Evolutionary conservation across 2,888 invertebrate genomes (phyloP).

Genomic region (Adelognathus sp.): DNA sequence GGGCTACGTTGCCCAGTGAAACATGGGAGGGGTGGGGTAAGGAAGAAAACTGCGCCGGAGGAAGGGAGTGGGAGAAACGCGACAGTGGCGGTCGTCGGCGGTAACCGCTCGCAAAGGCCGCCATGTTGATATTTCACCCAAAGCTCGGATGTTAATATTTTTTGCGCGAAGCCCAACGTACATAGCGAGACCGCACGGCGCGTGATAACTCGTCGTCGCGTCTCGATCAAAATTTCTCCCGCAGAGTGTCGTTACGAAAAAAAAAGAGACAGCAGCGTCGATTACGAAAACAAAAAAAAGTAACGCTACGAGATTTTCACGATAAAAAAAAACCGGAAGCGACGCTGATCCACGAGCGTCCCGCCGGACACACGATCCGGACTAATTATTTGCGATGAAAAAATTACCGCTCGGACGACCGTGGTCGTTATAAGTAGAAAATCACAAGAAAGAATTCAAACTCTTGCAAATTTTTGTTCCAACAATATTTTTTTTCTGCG

Average conservation of each 20-base stretch:
- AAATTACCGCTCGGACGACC: not conserved
- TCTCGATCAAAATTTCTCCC: not conserved
- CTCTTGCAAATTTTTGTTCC: not conserved
- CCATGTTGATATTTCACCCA: slow-evolving; percentile 82
- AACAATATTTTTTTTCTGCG: not conserved
- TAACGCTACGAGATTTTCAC: not conserved
- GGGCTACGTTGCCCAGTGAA: not conserved
- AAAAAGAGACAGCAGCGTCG: not conserved
- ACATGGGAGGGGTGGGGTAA: not conserved
- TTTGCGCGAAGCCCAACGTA: slow-evolving; percentile 81
- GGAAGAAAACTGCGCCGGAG: not conserved
- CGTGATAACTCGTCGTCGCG: not conserved
- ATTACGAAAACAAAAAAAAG: not conserved
- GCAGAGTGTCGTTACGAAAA: not conserved
- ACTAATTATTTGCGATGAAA: slow-evolving; percentile 1
- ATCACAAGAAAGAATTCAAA: not conserved
- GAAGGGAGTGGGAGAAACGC: slow-evolving; percentile 55
- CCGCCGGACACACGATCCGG: not conserved
- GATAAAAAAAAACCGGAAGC: slow-evolving; percentile 1
- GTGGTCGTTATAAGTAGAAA: not conserved
- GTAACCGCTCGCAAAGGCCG: slow-evolving; percentile 73
- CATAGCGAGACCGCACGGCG: not conserved
- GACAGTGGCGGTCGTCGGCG: slow-evolving; percentile 75
- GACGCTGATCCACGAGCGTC: not conserved
- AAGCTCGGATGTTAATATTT: slow-evolving; percentile 84